Percentiles rank a stretch among this genome's conserved stretches.
phyloP scores from a whole-genome alignment of 1,140 invertebrate genomes.

The Thrips palmi region DNA sequence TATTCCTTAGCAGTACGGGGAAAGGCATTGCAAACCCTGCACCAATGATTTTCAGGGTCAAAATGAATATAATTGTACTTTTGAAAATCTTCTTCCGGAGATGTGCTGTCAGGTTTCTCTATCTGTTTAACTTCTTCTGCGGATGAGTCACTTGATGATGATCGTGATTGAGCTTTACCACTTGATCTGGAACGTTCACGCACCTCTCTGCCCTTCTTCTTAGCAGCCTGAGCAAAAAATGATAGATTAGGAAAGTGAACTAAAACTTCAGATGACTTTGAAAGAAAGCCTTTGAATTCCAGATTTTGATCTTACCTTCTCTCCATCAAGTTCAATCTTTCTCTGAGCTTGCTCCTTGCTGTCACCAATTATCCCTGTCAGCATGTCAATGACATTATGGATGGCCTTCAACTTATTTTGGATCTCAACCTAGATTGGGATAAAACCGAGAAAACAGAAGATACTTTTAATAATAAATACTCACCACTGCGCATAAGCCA shows the following conservation, averaged over 20 bases:
- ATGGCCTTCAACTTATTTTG: constrained; percentile 66
- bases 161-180: constrained; percentile 12
- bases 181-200: too few relatives aligned
- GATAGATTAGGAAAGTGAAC: too few relatives aligned
- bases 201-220: too few relatives aligned
- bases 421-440: constrained; percentile 47
- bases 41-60: constrained; percentile 78
- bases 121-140: constrained; percentile 18
- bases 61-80: constrained; percentile 64
- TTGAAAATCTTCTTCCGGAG: constrained; percentile 15
- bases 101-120: constrained; percentile 22
- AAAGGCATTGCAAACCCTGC: constrained; percentile 64
- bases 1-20: constrained; percentile 69
- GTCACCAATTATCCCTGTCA: constrained; percentile 56
- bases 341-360: constrained; percentile 30
- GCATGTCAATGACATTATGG: constrained; percentile 66
- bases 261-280: too few relatives aligned
- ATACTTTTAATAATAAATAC: not conserved
- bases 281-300: too few relatives aligned
- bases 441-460: constrained; percentile 9
- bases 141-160: constrained; percentile 11
- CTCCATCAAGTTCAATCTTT: constrained; percentile 22
- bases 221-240: too few relatives aligned
- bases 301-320: too few relatives aligned
- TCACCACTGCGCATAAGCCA: constrained; percentile 2